phyloP scores from a whole-genome alignment of 1,140 invertebrate species.

The Hyphantria cunea region DNA sequence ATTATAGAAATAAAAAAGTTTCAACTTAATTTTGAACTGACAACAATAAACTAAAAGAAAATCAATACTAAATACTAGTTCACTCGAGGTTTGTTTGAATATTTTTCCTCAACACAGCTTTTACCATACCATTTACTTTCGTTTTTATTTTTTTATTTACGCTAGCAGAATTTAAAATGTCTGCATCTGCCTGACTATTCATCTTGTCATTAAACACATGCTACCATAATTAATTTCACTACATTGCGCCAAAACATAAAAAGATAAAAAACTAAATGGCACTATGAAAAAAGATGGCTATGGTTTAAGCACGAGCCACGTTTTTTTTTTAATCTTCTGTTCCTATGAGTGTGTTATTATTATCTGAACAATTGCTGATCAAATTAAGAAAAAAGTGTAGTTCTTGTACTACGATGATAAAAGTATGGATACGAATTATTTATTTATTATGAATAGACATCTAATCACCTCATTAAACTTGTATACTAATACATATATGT shows the following conservation, averaged over 20 bases:
- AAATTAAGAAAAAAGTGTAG: conserved; percentile 70
- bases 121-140: neutral
- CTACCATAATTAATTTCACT: conserved; percentile 61
- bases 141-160: conserved; percentile 15
- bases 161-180: conserved; percentile 8
- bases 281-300: conserved; percentile 69
- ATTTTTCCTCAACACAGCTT: no score
- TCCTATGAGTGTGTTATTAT: conserved; percentile 41
- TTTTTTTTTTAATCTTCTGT: conserved; percentile 41
- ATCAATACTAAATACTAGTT: no score
- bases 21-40: no score
- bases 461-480: no score
- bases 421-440: conserved; percentile 28
- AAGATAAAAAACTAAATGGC: conserved; percentile 51
- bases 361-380: conserved; percentile 67
- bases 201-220: conserved; percentile 67
- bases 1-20: no score
- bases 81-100: no score
- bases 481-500: no score
- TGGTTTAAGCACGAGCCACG: conserved; percentile 60
- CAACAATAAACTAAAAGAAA: no score
- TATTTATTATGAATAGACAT: neutral
- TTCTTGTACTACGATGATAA: conserved; percentile 22
- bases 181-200: conserved; percentile 39
- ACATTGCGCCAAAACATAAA: conserved; percentile 43